These are phyloP conservation scores for Petroica traversi DNA, from an alignment of 2,113 vertebrate genomes.

Conservation along the genomic window DNA sequence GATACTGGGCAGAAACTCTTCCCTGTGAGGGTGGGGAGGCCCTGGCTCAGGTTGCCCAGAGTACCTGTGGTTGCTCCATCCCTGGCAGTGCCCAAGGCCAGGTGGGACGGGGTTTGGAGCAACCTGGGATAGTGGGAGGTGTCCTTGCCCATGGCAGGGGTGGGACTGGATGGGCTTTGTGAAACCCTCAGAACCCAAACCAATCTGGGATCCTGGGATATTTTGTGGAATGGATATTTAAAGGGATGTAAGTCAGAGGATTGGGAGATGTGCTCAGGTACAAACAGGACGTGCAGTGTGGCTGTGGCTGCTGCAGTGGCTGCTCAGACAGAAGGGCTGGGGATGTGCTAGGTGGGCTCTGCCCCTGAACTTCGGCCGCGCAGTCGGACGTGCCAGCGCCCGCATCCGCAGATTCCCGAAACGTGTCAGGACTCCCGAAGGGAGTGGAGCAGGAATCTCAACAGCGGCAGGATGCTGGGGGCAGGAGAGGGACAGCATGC, in stretches of 20 bases:
- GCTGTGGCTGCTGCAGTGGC: neutral
- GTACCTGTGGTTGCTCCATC: neutral
- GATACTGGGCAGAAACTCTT: neutral
- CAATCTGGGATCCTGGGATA: neutral
- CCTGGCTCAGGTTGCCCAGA: neutral
- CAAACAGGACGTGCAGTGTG: rapidly evolving
- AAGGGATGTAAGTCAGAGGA: neutral
- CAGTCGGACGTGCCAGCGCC: rapidly evolving
- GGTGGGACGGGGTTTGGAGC: rapidly evolving
- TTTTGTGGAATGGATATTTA: neutral
- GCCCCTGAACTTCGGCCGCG: rapidly evolving
- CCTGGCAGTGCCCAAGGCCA: neutral
- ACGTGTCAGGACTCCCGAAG: rapidly evolving
- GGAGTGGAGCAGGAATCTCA: neutral
- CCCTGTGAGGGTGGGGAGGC: neutral
- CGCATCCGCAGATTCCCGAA: rapidly evolving
- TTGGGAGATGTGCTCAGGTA: rapidly evolving
- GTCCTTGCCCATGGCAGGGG: neutral
- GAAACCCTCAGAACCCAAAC: neutral
- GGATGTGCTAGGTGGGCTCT: neutral
- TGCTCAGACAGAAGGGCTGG: neutral
- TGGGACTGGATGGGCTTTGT: neutral
- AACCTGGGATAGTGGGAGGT: neutral
- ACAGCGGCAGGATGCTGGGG: neutral
- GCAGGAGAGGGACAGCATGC: rapidly evolving